phyloP scores from a whole-genome alignment of 2,888 invertebrate species.

The Drosophila neonasuta region DNA sequence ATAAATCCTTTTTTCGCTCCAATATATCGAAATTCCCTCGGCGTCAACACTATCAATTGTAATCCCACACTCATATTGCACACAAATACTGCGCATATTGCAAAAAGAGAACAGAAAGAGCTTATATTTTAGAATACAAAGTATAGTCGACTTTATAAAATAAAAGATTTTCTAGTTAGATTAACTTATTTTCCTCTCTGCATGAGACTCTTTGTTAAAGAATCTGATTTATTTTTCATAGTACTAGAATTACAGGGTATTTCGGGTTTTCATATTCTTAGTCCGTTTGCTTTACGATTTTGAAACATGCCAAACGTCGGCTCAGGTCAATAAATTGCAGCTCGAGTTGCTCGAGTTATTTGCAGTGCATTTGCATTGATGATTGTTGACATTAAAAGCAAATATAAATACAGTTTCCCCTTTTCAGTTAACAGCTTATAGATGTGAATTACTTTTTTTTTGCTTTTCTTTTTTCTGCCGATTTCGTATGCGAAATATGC shows the following conservation, averaged over 20 bases:
- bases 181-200: too few relatives aligned
- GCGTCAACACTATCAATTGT: slow-evolving; percentile 7
- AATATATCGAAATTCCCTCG: neutral
- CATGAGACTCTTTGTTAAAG: too few relatives aligned
- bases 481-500: slow-evolving; percentile 28
- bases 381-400: slow-evolving; percentile 74
- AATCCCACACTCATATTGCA: neutral
- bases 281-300: slow-evolving; percentile 26
- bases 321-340: slow-evolving; percentile 32
- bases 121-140: neutral
- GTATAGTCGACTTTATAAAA: neutral
- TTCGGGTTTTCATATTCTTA: neutral
- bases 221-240: too few relatives aligned
- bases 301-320: slow-evolving; percentile 11
- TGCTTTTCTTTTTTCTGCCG: slow-evolving; percentile 9
- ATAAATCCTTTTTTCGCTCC: slow-evolving; percentile 7
- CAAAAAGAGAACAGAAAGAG: neutral
- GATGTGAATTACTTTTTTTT: slow-evolving; percentile 24
- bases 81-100: neutral
- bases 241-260: slow-evolving; percentile 14
- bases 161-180: too few relatives aligned
- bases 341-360: slow-evolving; percentile 45
- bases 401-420: slow-evolving; percentile 56
- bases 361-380: slow-evolving; percentile 71
- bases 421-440: slow-evolving; percentile 45